These are phyloP conservation scores for Colossoma macropomum DNA, from an alignment of 2,113 vertebrate species.

Conservation along the genomic window DNA sequence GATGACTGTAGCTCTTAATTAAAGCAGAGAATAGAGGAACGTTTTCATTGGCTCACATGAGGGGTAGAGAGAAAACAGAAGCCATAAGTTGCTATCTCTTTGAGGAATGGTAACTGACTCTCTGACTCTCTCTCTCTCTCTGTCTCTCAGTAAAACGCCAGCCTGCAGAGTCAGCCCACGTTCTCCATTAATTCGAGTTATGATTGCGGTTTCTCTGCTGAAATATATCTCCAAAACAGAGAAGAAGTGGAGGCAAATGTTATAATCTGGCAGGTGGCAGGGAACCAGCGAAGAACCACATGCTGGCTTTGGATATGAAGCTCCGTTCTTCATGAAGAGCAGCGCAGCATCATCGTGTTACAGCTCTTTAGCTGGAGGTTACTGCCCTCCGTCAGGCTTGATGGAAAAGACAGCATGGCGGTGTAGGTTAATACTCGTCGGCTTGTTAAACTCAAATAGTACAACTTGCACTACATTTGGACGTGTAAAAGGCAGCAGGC, in stretches of 20 bases:
- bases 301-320: conserved; percentile 26
- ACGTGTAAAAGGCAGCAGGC: neutral
- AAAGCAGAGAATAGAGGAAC: conserved; percentile 44
- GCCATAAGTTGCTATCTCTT: neutral
- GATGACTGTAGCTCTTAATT: conserved; percentile 62
- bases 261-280: conserved; percentile 39
- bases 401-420: neutral
- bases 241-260: conserved; percentile 34
- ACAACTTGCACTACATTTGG: neutral
- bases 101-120: conserved; percentile 29
- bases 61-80: conserved; percentile 17
- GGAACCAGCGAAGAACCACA: conserved; percentile 13
- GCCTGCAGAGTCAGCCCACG: conserved; percentile 7
- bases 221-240: conserved; percentile 53
- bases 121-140: conserved; percentile 6
- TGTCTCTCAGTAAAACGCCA: conserved; percentile 13
- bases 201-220: conserved; percentile 30
- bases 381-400: conserved; percentile 11
- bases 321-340: conserved; percentile 9
- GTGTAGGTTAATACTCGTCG: conserved; percentile 3
- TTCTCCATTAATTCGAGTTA: conserved; percentile 33
- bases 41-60: conserved; percentile 36
- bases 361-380: conserved; percentile 19
- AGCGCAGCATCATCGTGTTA: conserved; percentile 2
- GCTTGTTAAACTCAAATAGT: conserved; percentile 19